Conservation (phyloP, 53 echinoderm and acorn worm genomes). For the Apostichopus leukothele region DNA sequence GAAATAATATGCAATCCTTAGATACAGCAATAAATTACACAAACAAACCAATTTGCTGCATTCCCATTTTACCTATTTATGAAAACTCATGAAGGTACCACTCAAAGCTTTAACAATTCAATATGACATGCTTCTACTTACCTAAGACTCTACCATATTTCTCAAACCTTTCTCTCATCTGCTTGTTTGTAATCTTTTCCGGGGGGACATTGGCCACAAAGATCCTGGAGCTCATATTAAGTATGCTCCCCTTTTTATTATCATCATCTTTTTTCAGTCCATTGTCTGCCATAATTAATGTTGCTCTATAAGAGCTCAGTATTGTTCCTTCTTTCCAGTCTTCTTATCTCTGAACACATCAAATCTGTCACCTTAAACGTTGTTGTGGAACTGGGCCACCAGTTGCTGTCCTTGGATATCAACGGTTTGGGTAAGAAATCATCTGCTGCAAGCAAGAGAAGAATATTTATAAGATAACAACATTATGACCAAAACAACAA, state of each 20-base stretch:
- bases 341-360: no score
- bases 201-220: constrained; percentile 57
- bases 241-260: constrained; percentile 11
- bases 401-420: no score
- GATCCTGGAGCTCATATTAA: constrained; percentile 43
- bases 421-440: no score
- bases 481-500: background rate
- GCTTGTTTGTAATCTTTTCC: constrained; percentile 8
- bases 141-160: constrained; percentile 53
- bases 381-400: no score
- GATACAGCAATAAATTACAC: no score
- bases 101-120: no score
- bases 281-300: constrained; percentile 23
- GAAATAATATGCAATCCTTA: no score
- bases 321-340: no score
- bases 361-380: background rate
- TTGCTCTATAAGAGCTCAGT: no score
- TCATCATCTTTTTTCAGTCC: constrained; percentile 40
- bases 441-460: background rate
- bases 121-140: background rate
- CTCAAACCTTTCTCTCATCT: constrained; percentile 43
- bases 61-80: no score
- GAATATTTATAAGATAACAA: background rate
- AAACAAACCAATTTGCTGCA: no score
- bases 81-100: no score